Evolutionary conservation across 2,797 vertebrate species (phyloP).

Genomic region (Girardinus metallicus): DNA sequence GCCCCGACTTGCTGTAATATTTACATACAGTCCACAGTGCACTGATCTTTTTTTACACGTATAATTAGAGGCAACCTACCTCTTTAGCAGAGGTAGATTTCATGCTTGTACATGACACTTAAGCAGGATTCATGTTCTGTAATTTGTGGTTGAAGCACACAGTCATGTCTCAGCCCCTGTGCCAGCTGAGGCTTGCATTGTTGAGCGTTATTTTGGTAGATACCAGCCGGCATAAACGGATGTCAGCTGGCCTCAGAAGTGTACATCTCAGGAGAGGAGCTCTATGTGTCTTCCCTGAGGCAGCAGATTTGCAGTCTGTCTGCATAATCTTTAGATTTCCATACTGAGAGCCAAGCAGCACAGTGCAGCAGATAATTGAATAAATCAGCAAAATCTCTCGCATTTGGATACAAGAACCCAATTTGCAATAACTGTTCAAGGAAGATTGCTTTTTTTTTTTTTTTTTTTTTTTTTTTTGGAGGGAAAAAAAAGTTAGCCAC

Average conservation of each 20-base stretch:
- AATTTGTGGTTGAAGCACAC: slow-evolving; percentile 6
- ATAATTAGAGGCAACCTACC: no score
- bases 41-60: neutral
- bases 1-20: neutral
- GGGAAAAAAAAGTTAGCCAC: no score
- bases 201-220: slow-evolving; percentile 18
- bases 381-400: no score
- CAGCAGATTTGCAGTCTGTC: slow-evolving; percentile 1
- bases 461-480: no score
- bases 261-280: slow-evolving; percentile 8
- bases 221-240: slow-evolving; percentile 33
- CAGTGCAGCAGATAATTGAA: no score
- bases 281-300: slow-evolving; percentile 8
- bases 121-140: neutral
- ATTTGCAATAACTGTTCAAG: no score
- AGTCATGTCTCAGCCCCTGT: neutral
- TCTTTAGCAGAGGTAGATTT: neutral
- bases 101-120: neutral
- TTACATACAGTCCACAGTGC: neutral
- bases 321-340: neutral
- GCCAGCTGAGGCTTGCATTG: slow-evolving; percentile 43
- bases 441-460: no score
- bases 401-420: no score
- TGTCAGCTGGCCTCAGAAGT: slow-evolving; percentile 14
- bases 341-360: neutral